Base-by-base conservation (phyloP, 2,888 invertebrate species). In the Helobdella robusta region DNA sequence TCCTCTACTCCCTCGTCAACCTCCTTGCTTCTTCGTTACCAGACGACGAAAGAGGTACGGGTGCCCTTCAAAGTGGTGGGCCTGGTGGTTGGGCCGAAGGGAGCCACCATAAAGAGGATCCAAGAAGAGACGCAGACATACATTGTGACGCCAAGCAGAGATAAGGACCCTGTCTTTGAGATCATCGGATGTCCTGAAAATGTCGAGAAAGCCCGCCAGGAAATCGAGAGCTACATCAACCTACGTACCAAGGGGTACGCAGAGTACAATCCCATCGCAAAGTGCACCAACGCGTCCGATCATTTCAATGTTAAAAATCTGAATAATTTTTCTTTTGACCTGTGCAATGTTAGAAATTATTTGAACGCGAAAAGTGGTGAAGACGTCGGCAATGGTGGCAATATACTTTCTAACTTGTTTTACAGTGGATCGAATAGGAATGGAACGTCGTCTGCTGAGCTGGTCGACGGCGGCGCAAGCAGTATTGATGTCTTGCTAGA, bases 61-160 rank as follows among this genome's bases (percentile, higher is more conserved):
- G 97, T 98, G 73, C 97, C 97, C 48, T 94, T 97, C 83, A 87
- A 94, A 79, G 95, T 98, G 64, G 98, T 98, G 40, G 98, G 98
- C 60, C 85, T 98, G 73, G 97, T 98, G 40, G 98, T 98, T 62
- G 98, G 98, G 0, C 95, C 97, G 65, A 98, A 98, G 80, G 98
- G 98, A 65, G 95, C 95, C 64, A 98, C 98, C 72, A 98, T 98
- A 82, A 98, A 98, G 82, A 87, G 95, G 78, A 98, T 98, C 80
- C 98, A 98, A 80, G 97, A 98, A 81, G 91, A 93, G 79, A 97
- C 97, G 64, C 92, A 94, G 83, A 97, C 97, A 8, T 97, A 97
- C 84, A 97, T 97, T 78, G 94, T 97, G 72, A 97, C 97, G 28
- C 95, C 97, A 6, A 92, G 92, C 69, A 86, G 97, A 67, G 97